A percentile compares a stretch with the other conserved stretches of the same genome.
Conservation (phyloP, 35 echinoderm and acorn worm species). For the Anneissia japonica region DNA sequence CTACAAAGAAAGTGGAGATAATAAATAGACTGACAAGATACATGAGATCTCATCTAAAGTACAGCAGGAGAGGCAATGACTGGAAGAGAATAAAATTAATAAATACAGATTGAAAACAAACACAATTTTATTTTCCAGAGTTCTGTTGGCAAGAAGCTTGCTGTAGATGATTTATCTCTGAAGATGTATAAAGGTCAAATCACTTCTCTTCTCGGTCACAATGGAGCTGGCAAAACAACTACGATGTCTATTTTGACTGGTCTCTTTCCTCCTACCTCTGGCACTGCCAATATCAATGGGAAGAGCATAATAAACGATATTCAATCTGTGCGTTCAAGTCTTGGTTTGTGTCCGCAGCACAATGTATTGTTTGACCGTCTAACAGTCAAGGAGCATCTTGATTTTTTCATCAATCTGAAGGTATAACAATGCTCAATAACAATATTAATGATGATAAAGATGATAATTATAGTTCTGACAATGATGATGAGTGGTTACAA, state of each 20-base stretch:
- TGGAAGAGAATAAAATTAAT: too few species aligned
- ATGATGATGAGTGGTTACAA: too few species aligned
- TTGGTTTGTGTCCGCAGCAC: conserved; percentile 95
- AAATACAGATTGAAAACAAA: too few species aligned
- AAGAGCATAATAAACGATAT: conserved; percentile 62
- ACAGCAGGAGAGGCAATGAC: too few species aligned
- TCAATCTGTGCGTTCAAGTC: conserved; percentile 63
- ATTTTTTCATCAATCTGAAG: conserved; percentile 94
- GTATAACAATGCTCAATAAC: too few species aligned
- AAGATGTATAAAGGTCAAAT: conserved; percentile 99
- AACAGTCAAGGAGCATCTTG: conserved; percentile 89
- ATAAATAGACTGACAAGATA: too few species aligned
- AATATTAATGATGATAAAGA: too few species aligned
- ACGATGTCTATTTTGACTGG: conserved; percentile 99
- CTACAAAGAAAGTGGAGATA: too few species aligned
- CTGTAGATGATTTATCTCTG: conserved; percentile 76
- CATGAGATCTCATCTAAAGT: too few species aligned
- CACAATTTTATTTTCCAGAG: too few species aligned
- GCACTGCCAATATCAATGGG: conserved; percentile 73
- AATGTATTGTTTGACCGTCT: conserved; percentile 92
- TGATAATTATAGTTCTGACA: too few species aligned
- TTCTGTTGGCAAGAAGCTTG: conserved; percentile 88
- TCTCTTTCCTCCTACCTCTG: conserved; percentile 76
- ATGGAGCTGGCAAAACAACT: conserved; percentile 96
- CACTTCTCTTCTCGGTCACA: conserved; percentile 91